Evolutionary conservation across 2,797 vertebrate species (phyloP), one percentile per base, ranked within the genome.

Genomic region (Pseudomugil gertrudae): DNA sequence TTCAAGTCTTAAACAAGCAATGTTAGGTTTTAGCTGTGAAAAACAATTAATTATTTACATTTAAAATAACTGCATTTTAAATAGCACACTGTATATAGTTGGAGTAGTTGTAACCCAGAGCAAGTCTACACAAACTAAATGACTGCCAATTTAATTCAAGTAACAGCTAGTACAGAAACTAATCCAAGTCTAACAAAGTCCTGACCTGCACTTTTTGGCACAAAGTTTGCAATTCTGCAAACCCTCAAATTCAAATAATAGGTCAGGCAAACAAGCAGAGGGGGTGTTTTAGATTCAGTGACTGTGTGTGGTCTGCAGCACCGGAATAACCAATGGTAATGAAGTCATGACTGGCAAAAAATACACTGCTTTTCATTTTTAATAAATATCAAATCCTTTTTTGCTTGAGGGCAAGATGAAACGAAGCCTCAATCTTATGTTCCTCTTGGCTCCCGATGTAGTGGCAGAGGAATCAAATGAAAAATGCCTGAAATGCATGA

Each of bases 361-460:
- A 92, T 89, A 89, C 79, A 83, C 80, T 66, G 75, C 83, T 89
- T 90, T 89, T 85, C 89, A 89, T 88, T 93, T 93, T 93, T 93
- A 93, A 94, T 94, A 94, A 92, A 92, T 90, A 91, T 87, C 79
- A 90, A 92, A 94, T 92, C 92, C 88, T 79, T 73, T 45, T 81
- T 83, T 69, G 89, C 90, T 86, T 59, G 63, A 75, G 80, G 85
- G 84, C 57, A 60, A 82, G 84, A 91, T 87, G 79, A 87, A 85
- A 87, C 80, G 85, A 87, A 80, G 84, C 85, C 83, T 83, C 84
- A 24, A 69, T 78, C 54, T 51, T 61, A 69, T 88, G 80, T 88
- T 85, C 87, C 80, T 86, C 82, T 87, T 83, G 87, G 87, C 87
- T 82, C 26, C 21, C 67, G 90, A 89, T 86, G 82, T 88, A 84